Conservation (phyloP, 2,888 invertebrate genomes). For the Amiota minor region DNA sequence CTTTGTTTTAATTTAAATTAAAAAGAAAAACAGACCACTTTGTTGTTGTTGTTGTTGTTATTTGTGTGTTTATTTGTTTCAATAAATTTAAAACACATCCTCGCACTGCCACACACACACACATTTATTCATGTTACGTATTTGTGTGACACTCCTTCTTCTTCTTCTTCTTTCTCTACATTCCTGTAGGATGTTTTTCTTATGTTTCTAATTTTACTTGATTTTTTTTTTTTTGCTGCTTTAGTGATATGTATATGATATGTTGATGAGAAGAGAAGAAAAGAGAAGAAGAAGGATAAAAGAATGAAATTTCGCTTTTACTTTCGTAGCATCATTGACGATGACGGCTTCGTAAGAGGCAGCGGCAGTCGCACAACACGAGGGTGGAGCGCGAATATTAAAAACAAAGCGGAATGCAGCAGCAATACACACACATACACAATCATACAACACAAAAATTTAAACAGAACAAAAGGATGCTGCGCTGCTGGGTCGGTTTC, state of each 20-base stretch:
- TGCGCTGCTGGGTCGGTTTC: neutral
- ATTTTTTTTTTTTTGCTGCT: conserved; percentile 15
- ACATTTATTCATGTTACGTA: no score
- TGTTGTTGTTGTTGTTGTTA: no score
- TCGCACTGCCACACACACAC: no score
- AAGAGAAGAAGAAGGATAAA: neutral
- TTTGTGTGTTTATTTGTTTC: no score
- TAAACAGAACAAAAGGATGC: conserved; percentile 11
- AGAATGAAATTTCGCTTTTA: conserved; percentile 10
- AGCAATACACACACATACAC: neutral
- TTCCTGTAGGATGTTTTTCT: neutral
- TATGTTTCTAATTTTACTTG: neutral
- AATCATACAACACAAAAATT: neutral
- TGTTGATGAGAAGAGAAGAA: neutral
- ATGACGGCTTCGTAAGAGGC: neutral
- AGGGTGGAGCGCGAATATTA: conserved; percentile 12
- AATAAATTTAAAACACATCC: no score
- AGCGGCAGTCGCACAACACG: neutral
- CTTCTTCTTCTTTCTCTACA: no score
- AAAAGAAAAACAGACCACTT: no score
- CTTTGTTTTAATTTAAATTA: no score
- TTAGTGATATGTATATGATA: neutral
- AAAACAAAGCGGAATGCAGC: conserved; percentile 17
- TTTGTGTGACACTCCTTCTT: no score
- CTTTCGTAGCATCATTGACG: conserved; percentile 7